Evolutionary conservation across 2,113 vertebrate genomes (phyloP).

Genomic region (Brevimyrus niger): DNA sequence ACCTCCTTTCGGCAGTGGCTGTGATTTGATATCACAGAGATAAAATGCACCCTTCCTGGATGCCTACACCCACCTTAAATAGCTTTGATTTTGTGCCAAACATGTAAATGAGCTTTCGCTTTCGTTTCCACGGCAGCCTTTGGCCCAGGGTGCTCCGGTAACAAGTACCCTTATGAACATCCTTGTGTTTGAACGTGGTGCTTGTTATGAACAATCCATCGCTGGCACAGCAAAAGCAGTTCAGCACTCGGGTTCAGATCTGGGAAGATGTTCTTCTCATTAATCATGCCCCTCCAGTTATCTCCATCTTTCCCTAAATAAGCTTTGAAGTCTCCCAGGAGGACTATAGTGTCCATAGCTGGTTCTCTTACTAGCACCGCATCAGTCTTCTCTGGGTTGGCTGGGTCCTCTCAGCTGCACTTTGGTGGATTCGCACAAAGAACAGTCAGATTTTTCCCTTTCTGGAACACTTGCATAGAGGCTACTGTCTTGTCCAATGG

Average conservation of each 20-base stretch:
- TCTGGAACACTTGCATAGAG: not conserved
- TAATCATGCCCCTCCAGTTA: not conserved
- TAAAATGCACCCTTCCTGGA: not conserved
- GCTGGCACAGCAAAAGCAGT: not conserved
- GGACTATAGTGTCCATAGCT: not conserved
- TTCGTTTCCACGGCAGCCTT: not conserved
- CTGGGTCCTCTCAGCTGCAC: not conserved
- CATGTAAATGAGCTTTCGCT: not conserved
- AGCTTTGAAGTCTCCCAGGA: not conserved
- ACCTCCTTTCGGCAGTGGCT: not conserved
- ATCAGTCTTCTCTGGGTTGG: not conserved
- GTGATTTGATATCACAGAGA: not conserved
- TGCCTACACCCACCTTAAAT: not conserved
- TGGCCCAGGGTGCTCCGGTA: not conserved
- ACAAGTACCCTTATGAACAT: not conserved
- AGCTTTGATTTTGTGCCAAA: not conserved
- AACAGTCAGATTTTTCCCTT: not conserved
- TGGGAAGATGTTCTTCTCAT: not conserved
- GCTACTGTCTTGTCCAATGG: not conserved
- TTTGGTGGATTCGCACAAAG: not conserved
- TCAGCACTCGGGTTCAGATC: not conserved
- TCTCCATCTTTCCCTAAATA: not conserved
- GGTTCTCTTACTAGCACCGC: not conserved
- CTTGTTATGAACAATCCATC: not conserved
- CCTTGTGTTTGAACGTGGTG: not conserved